A percentile compares a stretch with the other conserved stretches of the same genome.
Evolutionary conservation across 2,797 vertebrate genomes (phyloP).

Genomic region (Centroberyx gerrardi): DNA sequence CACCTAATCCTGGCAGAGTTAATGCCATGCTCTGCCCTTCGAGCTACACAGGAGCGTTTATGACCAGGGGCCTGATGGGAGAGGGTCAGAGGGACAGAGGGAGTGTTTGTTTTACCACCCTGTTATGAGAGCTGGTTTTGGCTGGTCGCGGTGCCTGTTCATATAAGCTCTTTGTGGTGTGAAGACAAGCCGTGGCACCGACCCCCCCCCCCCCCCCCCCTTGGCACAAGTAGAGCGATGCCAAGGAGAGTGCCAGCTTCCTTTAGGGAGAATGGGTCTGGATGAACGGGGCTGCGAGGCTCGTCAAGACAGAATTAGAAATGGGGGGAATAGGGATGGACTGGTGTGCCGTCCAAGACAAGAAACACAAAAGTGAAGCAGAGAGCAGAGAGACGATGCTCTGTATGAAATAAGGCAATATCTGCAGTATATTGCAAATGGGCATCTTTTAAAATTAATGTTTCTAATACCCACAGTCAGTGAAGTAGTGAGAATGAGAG

Average conservation of each 20-base stretch:
- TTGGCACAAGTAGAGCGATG: slow-evolving; percentile 39
- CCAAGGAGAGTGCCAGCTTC: slow-evolving; percentile 60
- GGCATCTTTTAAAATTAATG: neutral
- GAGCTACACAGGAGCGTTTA: slow-evolving; percentile 7
- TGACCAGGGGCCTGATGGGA: slow-evolving; percentile 37
- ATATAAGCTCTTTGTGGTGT: slow-evolving; percentile 68
- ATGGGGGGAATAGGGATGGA: slow-evolving; percentile 10
- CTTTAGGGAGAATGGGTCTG: slow-evolving; percentile 23
- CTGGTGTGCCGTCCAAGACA: neutral
- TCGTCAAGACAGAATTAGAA: slow-evolving; percentile 43
- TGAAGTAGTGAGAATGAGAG: slow-evolving; percentile 7
- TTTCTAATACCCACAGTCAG: neutral
- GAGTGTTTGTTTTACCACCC: slow-evolving; percentile 61
- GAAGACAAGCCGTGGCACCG: slow-evolving; percentile 59
- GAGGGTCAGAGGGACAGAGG: slow-evolving; percentile 49
- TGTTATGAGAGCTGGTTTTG: slow-evolving; percentile 64
- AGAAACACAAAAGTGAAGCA: neutral
- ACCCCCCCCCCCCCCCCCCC: slow-evolving; percentile 1
- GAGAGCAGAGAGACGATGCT: neutral
- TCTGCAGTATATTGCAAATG: no score
- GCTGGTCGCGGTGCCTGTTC: slow-evolving; percentile 57
- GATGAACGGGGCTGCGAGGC: slow-evolving; percentile 45
- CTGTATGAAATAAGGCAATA: no score
- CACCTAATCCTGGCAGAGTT: neutral
- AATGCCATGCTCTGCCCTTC: slow-evolving; percentile 23